phyloP scores from a whole-genome alignment of 1,140 invertebrate genomes.

The Leptonema lineaticorne region DNA sequence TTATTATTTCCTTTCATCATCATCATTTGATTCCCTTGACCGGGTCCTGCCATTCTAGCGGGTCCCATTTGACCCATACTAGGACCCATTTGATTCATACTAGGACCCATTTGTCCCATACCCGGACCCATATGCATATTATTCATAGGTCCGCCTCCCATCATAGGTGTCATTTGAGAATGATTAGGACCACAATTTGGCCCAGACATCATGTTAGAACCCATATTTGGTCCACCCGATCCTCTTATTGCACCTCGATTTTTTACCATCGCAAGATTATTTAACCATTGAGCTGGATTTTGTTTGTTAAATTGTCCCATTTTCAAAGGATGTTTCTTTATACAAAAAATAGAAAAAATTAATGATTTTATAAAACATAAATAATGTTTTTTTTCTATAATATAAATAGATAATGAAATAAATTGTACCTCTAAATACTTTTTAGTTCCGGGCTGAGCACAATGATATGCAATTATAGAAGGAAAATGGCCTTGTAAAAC shows the following conservation, averaged over 20 bases:
- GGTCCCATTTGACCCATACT: conserved; percentile 52
- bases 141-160: conserved; percentile 48
- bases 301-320: conserved; percentile 82
- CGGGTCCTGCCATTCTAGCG: conserved; percentile 49
- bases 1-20: conserved; percentile 54
- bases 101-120: conserved; percentile 55
- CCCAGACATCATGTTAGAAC: conserved; percentile 28
- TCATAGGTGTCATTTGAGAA: conserved; percentile 37
- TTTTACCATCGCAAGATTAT: conserved; percentile 75
- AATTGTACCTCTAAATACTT: conserved; percentile 83
- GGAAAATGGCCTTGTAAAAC: conserved; percentile 85
- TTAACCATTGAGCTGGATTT: conserved; percentile 78
- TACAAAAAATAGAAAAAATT: conserved; percentile 40
- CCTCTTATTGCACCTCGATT: conserved; percentile 64
- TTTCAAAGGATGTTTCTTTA: conserved; percentile 86
- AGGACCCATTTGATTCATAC: conserved; percentile 52
- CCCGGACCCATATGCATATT: conserved; percentile 47
- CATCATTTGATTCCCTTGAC: conserved; percentile 49
- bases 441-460: conserved; percentile 91
- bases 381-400: too few relatives aligned
- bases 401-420: too few relatives aligned
- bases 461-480: conserved; percentile 93
- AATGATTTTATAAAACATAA: conserved; percentile 12
- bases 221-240: conserved; percentile 34
- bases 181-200: conserved; percentile 31